phyloP scores from a whole-genome alignment of 2,888 invertebrate species.

The Ischnus inquisitorius region DNA sequence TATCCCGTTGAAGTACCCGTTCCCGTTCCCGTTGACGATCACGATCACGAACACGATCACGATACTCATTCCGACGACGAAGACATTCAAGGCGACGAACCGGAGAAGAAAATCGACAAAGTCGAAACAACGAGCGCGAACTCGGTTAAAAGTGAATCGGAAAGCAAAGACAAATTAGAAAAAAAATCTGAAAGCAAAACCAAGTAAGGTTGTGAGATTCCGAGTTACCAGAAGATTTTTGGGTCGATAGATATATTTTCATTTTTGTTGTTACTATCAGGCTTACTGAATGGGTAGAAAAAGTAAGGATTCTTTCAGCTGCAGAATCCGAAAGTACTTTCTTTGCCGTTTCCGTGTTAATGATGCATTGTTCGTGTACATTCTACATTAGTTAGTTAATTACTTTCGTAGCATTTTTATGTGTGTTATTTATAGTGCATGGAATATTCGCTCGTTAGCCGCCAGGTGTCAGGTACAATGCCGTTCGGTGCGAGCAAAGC shows the following conservation, averaged over 20 bases:
- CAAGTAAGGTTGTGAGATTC: neutral
- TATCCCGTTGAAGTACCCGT: conserved; percentile 90
- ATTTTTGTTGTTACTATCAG: neutral
- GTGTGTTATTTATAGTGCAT: conserved; percentile 9
- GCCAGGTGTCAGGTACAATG: neutral
- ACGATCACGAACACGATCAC: too few relatives aligned
- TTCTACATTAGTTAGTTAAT: neutral
- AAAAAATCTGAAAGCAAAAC: neutral
- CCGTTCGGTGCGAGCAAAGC: neutral
- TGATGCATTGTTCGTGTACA: neutral
- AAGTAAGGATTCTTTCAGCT: neutral
- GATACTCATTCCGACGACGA: conserved; percentile 47
- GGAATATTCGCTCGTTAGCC: neutral
- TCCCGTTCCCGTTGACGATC: conserved; percentile 86
- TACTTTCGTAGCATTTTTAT: neutral
- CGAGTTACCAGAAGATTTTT: neutral
- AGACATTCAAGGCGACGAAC: conserved; percentile 59
- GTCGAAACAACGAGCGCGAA: conserved; percentile 3
- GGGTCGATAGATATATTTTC: neutral
- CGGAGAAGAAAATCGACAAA: conserved; percentile 31
- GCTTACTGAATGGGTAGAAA: neutral
- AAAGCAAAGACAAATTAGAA: neutral
- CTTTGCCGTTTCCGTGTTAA: neutral
- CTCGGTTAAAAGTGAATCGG: conserved; percentile 33
- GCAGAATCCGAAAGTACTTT: neutral